phyloP scores from a whole-genome alignment of 2,888 invertebrate genomes.

The Drosophila anomalipes region DNA sequence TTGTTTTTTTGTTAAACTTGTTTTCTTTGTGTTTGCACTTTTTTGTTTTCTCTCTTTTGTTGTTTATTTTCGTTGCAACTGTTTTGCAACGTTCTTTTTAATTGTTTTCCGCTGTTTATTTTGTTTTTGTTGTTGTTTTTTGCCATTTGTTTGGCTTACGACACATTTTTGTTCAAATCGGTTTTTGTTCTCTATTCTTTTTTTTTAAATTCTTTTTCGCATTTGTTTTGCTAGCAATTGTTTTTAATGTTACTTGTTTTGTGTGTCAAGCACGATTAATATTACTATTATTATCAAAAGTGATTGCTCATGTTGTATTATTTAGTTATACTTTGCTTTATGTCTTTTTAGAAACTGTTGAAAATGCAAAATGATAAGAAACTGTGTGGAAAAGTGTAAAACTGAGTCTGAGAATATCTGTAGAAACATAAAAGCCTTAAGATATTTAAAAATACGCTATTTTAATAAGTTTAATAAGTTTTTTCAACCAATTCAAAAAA shows the following conservation, averaged over 20 bases:
- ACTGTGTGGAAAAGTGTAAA: not conserved
- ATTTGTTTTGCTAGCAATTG: not conserved
- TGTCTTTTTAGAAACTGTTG: slow-evolving; percentile 10
- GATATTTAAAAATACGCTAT: not conserved
- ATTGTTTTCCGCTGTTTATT: slow-evolving; percentile 30
- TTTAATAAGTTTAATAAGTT: not conserved
- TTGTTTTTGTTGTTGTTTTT: slow-evolving; percentile 24
- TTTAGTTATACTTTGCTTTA: not conserved
- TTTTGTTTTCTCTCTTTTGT: slow-evolving; percentile 28
- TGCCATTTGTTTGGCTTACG: slow-evolving; percentile 43
- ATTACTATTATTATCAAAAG: not conserved
- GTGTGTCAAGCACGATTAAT: not conserved
- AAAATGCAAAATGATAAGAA: not conserved
- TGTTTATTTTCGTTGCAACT: slow-evolving; percentile 33
- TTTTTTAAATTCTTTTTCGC: slow-evolving; percentile 17
- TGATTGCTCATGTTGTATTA: not conserved
- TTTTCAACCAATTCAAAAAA: not conserved
- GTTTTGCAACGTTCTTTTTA: slow-evolving; percentile 32
- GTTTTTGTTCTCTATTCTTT: slow-evolving; percentile 3
- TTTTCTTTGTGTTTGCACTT: slow-evolving; percentile 44
- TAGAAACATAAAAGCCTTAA: not conserved
- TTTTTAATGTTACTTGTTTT: slow-evolving; percentile 2
- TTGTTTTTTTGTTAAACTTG: slow-evolving; percentile 14
- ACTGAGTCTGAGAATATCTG: not conserved
- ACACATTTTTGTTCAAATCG: slow-evolving; percentile 37